Evolutionary conservation across 1,140 invertebrate genomes (phyloP), one percentile per base, ranked within the genome.

Genomic region (Chlorops oryzae): DNA sequence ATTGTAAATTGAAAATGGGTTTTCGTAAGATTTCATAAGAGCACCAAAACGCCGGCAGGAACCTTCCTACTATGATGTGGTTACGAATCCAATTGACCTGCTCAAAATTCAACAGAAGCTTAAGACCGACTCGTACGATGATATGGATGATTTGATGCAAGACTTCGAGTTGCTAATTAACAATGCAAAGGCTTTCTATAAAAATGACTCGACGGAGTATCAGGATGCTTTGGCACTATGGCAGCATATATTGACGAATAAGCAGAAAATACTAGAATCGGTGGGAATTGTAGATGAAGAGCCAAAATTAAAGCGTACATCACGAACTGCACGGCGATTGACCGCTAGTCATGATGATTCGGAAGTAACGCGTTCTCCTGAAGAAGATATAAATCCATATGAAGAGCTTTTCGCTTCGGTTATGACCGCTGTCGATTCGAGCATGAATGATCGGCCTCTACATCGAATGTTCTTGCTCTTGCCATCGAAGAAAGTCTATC

Each of bases 131-230:
- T 90, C 92, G 54, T 95, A 95, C 74, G 83, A 88, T 56, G 88
- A 92, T 67, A 79, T 95, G 56, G 89, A 92, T 32, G 90, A 95
- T 62, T 78, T 96, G 52, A 82, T 88, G 52, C 76, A 79, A 28
- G 92, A 96, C 74, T 83, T 96, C 63, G 88, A 92, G 65, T 73
- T 94, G 27, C 78, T 96, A 58, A 85, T 94, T 37, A 88, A 83
- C 51, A 96, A 96, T 80, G 88, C 92, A 1, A 93, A 94, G 72
- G 84, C 86, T 3, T 93, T 96, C 76, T 98, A 97, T 70, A 95
- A 92, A 76, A 80, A 85, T 46, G 86, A 83, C 45, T 83, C 85
- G 9, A 80, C 82, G 48, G 94, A 97, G 73, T 88, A 92, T 70
- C 88, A 89, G 75, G 93, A 97, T 80, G 93, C 94, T 1, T 80